Percentiles rank a stretch among this genome's conserved stretches.
Evolutionary conservation across 2,888 invertebrate genomes (phyloP).

Genomic region (Trisateles emortualis): DNA sequence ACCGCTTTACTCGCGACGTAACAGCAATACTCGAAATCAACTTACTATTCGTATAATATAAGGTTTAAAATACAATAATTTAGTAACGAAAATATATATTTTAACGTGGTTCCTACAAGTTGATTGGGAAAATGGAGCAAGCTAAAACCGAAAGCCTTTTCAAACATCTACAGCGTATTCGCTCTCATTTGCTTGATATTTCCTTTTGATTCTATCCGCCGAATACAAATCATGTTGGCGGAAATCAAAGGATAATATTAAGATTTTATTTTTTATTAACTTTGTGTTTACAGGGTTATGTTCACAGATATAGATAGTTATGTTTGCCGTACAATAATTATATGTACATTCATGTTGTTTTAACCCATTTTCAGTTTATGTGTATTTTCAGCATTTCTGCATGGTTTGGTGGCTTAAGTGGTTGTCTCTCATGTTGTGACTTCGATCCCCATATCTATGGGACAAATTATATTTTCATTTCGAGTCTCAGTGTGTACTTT

Average conservation of each 20-base stretch:
- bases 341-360: no score
- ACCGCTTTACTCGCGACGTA: conserved; percentile 38
- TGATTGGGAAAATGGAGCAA: conserved; percentile 17
- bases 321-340: background rate
- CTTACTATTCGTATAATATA: conserved; percentile 37
- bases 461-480: no score
- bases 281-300: background rate
- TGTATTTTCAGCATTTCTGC: background rate
- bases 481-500: no score
- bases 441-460: no score
- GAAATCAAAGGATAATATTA: conserved; percentile 22
- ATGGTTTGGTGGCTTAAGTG: no score
- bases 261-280: conserved; percentile 4
- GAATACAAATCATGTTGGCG: conserved; percentile 16
- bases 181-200: conserved; percentile 15
- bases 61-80: conserved; percentile 33
- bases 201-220: conserved; percentile 20
- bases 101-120: conserved; percentile 18
- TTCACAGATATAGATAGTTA: no score
- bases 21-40: conserved; percentile 24
- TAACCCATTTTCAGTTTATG: background rate
- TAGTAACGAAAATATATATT: conserved; percentile 27
- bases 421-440: no score
- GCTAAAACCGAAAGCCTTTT: conserved; percentile 12
- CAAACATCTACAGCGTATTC: conserved; percentile 15